phyloP scores from a whole-genome alignment of 1,140 invertebrate species.

The Cyclargus thomasi region DNA sequence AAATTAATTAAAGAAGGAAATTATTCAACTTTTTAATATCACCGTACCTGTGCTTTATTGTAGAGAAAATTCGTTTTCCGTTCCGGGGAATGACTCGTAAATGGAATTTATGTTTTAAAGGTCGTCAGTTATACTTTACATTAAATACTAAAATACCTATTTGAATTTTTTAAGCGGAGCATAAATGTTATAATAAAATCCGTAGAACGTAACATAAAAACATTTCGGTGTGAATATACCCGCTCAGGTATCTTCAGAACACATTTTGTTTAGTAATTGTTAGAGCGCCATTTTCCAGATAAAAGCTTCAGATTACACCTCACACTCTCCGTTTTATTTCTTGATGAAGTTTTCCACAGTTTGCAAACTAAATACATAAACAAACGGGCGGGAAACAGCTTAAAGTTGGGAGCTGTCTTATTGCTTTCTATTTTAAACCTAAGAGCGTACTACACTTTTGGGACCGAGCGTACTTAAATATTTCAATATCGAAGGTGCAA shows the following conservation, averaged over 20 bases:
- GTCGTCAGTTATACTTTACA: background rate
- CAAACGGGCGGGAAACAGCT: slow-evolving; percentile 6
- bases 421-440: slow-evolving; percentile 8
- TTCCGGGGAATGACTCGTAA: background rate
- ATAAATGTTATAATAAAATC: background rate
- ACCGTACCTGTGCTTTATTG: slow-evolving; percentile 9
- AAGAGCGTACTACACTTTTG: slow-evolving; percentile 2
- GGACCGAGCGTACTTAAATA: background rate
- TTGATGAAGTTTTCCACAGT: slow-evolving; percentile 31
- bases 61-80: background rate
- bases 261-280: slow-evolving; percentile 9
- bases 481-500: background rate
- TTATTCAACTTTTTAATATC: slow-evolving; percentile 25
- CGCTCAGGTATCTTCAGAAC: background rate
- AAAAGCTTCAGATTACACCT: slow-evolving; percentile 47
- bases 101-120: background rate
- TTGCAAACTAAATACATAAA: slow-evolving; percentile 18
- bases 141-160: background rate
- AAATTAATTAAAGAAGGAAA: slow-evolving; percentile 49
- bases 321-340: slow-evolving; percentile 40
- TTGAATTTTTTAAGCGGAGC: background rate
- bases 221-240: background rate
- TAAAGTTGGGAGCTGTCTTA: background rate
- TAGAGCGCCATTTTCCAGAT: slow-evolving; percentile 21
- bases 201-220: background rate